Evolutionary conservation across 2,113 vertebrate genomes (phyloP).

Genomic region (Cynocephalus volans): DNA sequence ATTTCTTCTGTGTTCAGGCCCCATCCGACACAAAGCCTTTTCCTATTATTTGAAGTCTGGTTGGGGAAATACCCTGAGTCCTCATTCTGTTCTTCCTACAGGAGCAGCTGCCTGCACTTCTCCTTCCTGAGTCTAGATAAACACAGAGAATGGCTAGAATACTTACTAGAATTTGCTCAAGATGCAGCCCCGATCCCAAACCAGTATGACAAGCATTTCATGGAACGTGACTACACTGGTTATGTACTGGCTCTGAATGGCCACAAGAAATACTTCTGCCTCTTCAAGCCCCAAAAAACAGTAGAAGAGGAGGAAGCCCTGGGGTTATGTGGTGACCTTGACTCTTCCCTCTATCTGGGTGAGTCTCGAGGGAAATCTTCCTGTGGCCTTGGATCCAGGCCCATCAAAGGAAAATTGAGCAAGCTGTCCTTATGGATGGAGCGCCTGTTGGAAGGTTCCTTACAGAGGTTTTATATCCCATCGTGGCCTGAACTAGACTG

Average conservation of each 20-base stretch:
- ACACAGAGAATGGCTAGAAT: constrained; percentile 95
- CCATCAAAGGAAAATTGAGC: constrained; percentile 96
- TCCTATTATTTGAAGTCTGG: not conserved
- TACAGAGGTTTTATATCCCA: constrained; percentile 96
- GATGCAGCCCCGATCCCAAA: constrained; percentile 93
- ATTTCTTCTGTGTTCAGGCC: not conserved
- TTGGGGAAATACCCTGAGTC: rapidly evolving
- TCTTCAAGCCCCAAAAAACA: constrained; percentile 95
- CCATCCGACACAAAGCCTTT: not conserved
- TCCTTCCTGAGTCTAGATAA: constrained; percentile 99
- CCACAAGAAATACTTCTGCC: constrained; percentile 98
- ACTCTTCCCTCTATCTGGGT: constrained; percentile 87
- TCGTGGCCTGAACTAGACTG: constrained; percentile 96
- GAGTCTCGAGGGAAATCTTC: constrained; percentile 89
- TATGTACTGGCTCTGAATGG: constrained; percentile 97
- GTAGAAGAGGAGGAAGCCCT: constrained; percentile 88
- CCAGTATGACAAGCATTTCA: constrained; percentile 93
- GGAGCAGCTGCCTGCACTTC: constrained; percentile 97
- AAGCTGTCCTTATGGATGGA: constrained; percentile 98
- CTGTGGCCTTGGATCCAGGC: constrained; percentile 88
- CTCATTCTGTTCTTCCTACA: constrained; percentile 76
- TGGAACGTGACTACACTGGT: constrained; percentile 94
- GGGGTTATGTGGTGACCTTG: constrained; percentile 87
- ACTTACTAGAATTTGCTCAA: constrained; percentile 94
- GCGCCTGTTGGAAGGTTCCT: constrained; percentile 95